These are phyloP conservation scores for Netelia inedita DNA, from an alignment of 2,888 invertebrate genomes.

Conservation along the genomic window DNA sequence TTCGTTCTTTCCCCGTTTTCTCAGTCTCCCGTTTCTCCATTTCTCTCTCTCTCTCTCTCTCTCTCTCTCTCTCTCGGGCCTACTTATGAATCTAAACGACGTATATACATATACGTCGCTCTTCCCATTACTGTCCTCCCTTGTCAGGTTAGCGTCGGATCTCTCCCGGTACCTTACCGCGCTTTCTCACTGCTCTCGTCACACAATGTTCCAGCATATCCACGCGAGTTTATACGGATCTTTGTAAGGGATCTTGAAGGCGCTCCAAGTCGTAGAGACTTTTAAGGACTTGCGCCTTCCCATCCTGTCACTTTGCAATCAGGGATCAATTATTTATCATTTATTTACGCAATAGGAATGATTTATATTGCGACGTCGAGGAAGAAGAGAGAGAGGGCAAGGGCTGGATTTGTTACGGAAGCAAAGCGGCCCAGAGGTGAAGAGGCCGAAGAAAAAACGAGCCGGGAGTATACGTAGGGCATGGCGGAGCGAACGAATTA, in stretches of 20 bases:
- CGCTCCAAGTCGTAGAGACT: neutral
- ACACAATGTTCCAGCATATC: slow-evolving; percentile 14
- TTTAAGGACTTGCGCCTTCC: slow-evolving; percentile 17
- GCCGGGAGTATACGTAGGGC: slow-evolving; percentile 61
- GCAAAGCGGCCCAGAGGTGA: neutral
- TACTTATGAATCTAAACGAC: slow-evolving; percentile 73
- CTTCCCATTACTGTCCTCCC: slow-evolving; percentile 72
- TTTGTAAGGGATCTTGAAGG: slow-evolving; percentile 19
- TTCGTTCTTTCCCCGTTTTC: slow-evolving; percentile 4
- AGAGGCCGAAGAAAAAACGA: slow-evolving; percentile 6
- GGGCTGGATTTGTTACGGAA: slow-evolving; percentile 27
- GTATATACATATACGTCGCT: slow-evolving; percentile 71
- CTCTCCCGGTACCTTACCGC: slow-evolving; percentile 47
- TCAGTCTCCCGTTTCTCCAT: slow-evolving; percentile 16
- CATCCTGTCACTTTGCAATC: slow-evolving; percentile 42
- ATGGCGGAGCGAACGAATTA: slow-evolving; percentile 77
- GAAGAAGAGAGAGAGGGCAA: neutral
- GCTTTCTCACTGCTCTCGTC: slow-evolving; percentile 18
- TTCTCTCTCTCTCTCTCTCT: neutral
- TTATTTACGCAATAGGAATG: slow-evolving; percentile 36
- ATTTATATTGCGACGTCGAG: slow-evolving; percentile 30
- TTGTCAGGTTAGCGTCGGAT: slow-evolving; percentile 70
- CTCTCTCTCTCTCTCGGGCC: slow-evolving; percentile 38
- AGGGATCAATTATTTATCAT: slow-evolving; percentile 56
- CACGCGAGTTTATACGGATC: slow-evolving; percentile 3